Evolutionary conservation across 2,888 invertebrate genomes (phyloP).

Genomic region (Caenorhabditis sp.): DNA sequence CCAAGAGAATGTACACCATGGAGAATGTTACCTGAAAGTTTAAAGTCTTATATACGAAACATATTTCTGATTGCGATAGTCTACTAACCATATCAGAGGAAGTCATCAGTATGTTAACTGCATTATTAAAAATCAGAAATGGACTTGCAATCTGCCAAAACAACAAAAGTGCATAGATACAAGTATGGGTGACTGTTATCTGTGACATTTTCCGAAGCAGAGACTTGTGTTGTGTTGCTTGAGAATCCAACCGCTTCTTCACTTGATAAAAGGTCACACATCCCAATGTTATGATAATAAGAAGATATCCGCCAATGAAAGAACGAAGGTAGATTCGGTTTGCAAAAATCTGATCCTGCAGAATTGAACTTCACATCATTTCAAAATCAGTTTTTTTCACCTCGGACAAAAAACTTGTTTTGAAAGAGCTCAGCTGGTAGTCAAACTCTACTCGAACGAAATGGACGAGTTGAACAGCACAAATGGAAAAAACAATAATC

Average conservation of each 20-base stretch:
- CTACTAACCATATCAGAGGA: conserved; percentile 18
- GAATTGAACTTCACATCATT: not conserved
- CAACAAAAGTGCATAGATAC: conserved; percentile 15
- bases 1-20: conserved; percentile 12
- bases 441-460: conserved; percentile 2
- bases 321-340: conserved; percentile 11
- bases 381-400: not conserved
- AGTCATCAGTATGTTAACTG: conserved; percentile 19
- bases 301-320: conserved; percentile 7
- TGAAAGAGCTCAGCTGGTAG: conserved; percentile 2
- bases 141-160: conserved; percentile 17
- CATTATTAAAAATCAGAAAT: not conserved
- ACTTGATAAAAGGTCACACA: conserved; percentile 2
- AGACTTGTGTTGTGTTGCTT: not conserved
- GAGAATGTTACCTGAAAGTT: conserved; percentile 14
- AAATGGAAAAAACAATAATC: not conserved
- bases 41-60: not conserved
- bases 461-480: not conserved
- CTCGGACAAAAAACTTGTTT: not conserved
- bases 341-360: not conserved
- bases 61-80: not conserved
- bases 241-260: not conserved
- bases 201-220: conserved; percentile 26
- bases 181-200: conserved; percentile 13
- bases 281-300: not conserved